phyloP scores from a whole-genome alignment of 2,888 invertebrate species.

The Ceraclea dissimilis region DNA sequence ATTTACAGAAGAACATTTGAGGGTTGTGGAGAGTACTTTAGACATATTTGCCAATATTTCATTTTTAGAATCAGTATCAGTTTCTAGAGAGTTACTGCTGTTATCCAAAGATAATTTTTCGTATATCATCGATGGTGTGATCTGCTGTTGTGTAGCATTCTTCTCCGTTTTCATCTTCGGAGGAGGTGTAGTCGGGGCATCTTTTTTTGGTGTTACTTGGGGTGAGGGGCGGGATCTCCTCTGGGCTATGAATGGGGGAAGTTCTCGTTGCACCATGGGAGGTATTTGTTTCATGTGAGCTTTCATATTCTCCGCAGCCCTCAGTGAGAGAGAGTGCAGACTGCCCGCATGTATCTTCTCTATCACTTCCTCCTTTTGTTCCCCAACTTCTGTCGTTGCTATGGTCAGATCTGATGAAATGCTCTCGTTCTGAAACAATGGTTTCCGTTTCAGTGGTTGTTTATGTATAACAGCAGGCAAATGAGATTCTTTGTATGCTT shows the following conservation, averaged over 20 bases:
- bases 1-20: neutral
- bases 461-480: slow-evolving; percentile 19
- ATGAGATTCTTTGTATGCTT: slow-evolving; percentile 33
- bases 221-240: neutral
- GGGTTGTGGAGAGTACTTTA: neutral
- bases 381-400: slow-evolving; percentile 11
- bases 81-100: neutral
- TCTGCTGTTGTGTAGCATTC: slow-evolving; percentile 8
- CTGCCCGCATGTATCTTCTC: slow-evolving; percentile 38
- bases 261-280: slow-evolving; percentile 10
- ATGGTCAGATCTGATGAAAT: slow-evolving; percentile 15
- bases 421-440: slow-evolving; percentile 25
- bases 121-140: slow-evolving; percentile 23
- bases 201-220: slow-evolving; percentile 4
- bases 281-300: slow-evolving; percentile 33
- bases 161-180: slow-evolving; percentile 10
- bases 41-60: neutral
- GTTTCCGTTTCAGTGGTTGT: slow-evolving; percentile 25
- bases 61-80: neutral
- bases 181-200: slow-evolving; percentile 3
- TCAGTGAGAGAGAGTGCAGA: slow-evolving; percentile 36
- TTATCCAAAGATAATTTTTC: slow-evolving; percentile 24
- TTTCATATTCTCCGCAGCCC: slow-evolving; percentile 34
- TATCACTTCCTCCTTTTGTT: neutral
- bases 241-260: slow-evolving; percentile 19